Percentiles rank a stretch among this genome's conserved stretches.
These are phyloP conservation scores for Karalla daura DNA, from an alignment of 2,797 vertebrate genomes.

Conservation along the genomic window DNA sequence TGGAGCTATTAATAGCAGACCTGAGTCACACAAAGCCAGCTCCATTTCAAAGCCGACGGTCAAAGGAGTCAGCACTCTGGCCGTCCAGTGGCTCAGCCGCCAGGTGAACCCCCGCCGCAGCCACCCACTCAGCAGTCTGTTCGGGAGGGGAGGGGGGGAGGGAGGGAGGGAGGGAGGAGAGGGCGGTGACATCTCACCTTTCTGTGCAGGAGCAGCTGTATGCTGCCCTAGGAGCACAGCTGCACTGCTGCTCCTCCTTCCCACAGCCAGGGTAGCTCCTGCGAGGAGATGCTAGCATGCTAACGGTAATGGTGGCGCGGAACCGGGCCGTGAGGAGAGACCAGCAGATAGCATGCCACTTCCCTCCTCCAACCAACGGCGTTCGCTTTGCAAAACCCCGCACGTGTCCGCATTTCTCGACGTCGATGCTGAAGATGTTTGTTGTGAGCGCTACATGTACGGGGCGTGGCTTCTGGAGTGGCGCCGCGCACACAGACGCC, in stretches of 20 bases:
- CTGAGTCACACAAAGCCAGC: slow-evolving; percentile 60
- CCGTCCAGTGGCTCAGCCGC: slow-evolving; percentile 15
- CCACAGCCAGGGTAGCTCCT: slow-evolving; percentile 13
- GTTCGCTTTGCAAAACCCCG: slow-evolving; percentile 17
- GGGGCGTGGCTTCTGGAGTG: not conserved
- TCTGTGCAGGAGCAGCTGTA: slow-evolving; percentile 20
- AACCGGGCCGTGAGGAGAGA: not conserved
- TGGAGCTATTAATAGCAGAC: slow-evolving; percentile 76
- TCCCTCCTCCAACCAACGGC: not conserved
- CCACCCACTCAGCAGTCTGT: slow-evolving; percentile 26
- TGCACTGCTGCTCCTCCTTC: slow-evolving; percentile 15
- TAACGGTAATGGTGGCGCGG: slow-evolving; percentile 18
- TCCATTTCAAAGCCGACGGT: slow-evolving; percentile 68
- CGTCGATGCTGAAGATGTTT: slow-evolving; percentile 41
- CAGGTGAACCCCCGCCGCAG: slow-evolving; percentile 39
- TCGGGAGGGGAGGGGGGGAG: not conserved
- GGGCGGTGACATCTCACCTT: not conserved
- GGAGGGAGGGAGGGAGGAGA: not conserved
- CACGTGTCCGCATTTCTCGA: slow-evolving; percentile 53
- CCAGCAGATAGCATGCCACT: not conserved
- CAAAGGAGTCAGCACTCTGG: slow-evolving; percentile 67
- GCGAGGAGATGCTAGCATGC: slow-evolving; percentile 17
- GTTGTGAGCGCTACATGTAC: slow-evolving; percentile 6
- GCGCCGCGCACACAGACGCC: slow-evolving; percentile 12
- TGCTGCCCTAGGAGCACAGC: slow-evolving; percentile 33